These are phyloP conservation scores for Sycon ciliatum DNA, from an alignment of 37 sponge, comb jelly and placozoan species.

Conservation along the genomic window DNA sequence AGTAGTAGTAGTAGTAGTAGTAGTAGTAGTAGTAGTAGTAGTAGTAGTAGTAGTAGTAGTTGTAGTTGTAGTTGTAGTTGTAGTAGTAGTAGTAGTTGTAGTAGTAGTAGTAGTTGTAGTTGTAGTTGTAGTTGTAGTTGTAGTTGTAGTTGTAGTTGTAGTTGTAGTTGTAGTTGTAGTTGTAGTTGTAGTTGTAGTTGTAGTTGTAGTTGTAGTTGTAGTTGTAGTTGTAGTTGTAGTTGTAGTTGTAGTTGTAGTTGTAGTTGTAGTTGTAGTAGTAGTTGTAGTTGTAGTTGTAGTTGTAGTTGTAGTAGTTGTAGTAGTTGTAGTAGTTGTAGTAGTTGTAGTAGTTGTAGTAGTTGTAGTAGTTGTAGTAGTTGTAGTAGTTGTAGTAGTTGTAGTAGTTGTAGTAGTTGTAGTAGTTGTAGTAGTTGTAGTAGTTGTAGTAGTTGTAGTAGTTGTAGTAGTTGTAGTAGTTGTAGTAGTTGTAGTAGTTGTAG, in stretches of 20 bases:
- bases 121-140: no score
- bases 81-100: no score
- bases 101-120: no score
- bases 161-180: no score
- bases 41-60: background rate
- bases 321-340: constrained; percentile 6
- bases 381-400: constrained; percentile 6
- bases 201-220: no score
- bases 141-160: no score
- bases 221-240: no score
- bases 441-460: constrained; percentile 6
- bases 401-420: constrained; percentile 8
- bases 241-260: no score
- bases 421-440: constrained; percentile 8
- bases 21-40: constrained; percentile 1
- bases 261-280: no score
- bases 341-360: constrained; percentile 8
- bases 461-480: constrained; percentile 8
- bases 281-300: no score
- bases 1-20: background rate
- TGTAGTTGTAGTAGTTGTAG: constrained; percentile 8
- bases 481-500: constrained; percentile 8
- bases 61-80: no score
- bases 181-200: no score
- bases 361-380: constrained; percentile 8